Evolutionary conservation across 2,888 invertebrate species (phyloP), one percentile per base, ranked within the genome.

Genomic region (Taphrorychus bicolor): DNA sequence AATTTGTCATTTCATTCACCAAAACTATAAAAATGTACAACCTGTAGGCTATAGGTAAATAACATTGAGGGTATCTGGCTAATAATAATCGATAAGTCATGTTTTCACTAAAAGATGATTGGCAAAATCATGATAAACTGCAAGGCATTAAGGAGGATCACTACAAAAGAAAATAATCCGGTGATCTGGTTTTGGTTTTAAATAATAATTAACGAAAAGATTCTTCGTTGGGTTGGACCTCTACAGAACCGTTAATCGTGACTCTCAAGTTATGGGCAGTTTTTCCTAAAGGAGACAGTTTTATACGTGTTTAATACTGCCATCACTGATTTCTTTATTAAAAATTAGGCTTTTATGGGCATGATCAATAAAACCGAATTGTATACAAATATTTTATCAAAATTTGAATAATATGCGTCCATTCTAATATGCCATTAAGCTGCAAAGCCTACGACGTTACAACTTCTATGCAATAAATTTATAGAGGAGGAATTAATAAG

Each of bases 151-250:
- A 3, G 1, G 2, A 32, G 32, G 7, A 32, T 7, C 32, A 32
- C 11, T 32, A 32, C 45, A 17, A 45, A 17, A 45, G 17, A 17
- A 45, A 45, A 16, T 45, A 45, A 45, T 45, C 45, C 45, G 32
- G 17, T 45, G 45, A 45, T 45, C 45, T 45, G 45, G 45, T 45
- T 45, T 45, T 45, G 45, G 45, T 3, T 45, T 45, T 45, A 45
- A 45, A 17, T 45, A 45, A 16, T 45, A 14, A 45, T 45, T 17
- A 45, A 45, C 17, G 11, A 45, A 45, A 32, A 32, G 32, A 32
- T 3, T 32, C 32, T 11, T 32, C 3, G 2, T 32, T 32, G 32
- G 32, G 32, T 32, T 32, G 32, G 32, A 32, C 32, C 32, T 9
- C 32, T 32, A 3, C 32, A 32, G 32, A 32, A 32, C 32, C 32